A percentile compares a stretch with the other conserved stretches of the same genome.
These are phyloP conservation scores for Macrotrachela quadricornifera DNA, from an alignment of 1,140 invertebrate genomes.

Conservation along the genomic window DNA sequence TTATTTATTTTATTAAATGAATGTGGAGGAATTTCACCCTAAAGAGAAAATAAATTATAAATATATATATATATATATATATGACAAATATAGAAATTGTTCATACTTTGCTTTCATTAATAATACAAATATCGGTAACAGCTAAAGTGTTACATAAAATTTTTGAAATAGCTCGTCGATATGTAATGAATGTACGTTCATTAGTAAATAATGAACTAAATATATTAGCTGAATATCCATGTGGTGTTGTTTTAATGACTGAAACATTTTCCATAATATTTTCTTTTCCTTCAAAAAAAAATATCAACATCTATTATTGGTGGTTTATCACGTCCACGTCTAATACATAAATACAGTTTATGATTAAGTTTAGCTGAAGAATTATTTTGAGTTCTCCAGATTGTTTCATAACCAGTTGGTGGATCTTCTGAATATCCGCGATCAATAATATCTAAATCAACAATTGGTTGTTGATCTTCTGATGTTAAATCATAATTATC, in stretches of 20 bases:
- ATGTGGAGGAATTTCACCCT: slow-evolving; percentile 72
- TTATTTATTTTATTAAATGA: slow-evolving; percentile 85
- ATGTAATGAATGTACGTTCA: slow-evolving; percentile 75
- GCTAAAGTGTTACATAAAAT: slow-evolving; percentile 85
- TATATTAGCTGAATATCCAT: slow-evolving; percentile 70
- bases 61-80: too few species aligned
- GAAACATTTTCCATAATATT: slow-evolving; percentile 74
- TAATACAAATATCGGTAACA: slow-evolving; percentile 87
- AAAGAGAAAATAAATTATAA: slow-evolving; percentile 10
- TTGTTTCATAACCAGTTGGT: slow-evolving; percentile 28
- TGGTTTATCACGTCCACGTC: slow-evolving; percentile 71
- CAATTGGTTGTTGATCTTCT: slow-evolving; percentile 82
- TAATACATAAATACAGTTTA: slow-evolving; percentile 80
- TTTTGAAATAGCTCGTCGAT: slow-evolving; percentile 53
- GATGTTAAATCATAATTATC: too few species aligned
- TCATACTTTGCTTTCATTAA: slow-evolving; percentile 55
- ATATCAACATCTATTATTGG: slow-evolving; percentile 81
- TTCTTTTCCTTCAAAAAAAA: slow-evolving; percentile 41
- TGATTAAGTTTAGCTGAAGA: slow-evolving; percentile 71
- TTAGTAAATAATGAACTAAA: slow-evolving; percentile 59
- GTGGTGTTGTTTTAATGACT: slow-evolving; percentile 61
- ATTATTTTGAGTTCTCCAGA: slow-evolving; percentile 60
- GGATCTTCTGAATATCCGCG: slow-evolving; percentile 59
- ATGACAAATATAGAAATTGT: too few species aligned
- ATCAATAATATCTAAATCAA: slow-evolving; percentile 75